Evolutionary conservation across 1,140 invertebrate genomes (phyloP).

Genomic region (Brachionus sp.): DNA sequence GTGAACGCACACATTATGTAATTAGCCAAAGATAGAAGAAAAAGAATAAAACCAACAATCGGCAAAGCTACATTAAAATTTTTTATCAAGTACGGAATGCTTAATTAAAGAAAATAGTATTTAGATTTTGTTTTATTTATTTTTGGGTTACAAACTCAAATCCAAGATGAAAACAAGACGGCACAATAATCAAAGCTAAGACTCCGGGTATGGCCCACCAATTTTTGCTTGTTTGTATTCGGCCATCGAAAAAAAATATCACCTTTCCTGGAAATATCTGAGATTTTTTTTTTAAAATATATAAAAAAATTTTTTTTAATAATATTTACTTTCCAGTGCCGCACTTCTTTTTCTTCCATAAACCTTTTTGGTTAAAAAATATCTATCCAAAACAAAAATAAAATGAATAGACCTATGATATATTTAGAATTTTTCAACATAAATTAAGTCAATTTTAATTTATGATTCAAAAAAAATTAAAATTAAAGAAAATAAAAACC

Average conservation of each 20-base stretch:
- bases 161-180: constrained; percentile 27
- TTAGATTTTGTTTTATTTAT: constrained; percentile 5
- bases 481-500: not conserved
- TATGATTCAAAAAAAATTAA: constrained; percentile 3
- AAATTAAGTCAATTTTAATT: not conserved
- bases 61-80: constrained; percentile 80
- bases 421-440: not conserved
- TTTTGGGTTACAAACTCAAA: constrained; percentile 42
- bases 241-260: not conserved
- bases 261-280: constrained; percentile 38
- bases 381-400: not conserved
- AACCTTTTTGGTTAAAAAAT: not conserved
- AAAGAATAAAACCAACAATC: constrained; percentile 75
- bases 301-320: not conserved
- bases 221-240: constrained; percentile 36
- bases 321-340: constrained; percentile 24
- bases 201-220: constrained; percentile 30
- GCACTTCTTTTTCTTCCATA: not conserved
- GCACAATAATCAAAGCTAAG: not conserved
- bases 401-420: not conserved
- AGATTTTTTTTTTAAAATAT: not conserved
- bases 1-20: constrained; percentile 84
- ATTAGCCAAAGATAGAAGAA: constrained; percentile 83
- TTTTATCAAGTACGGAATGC: constrained; percentile 77
- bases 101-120: constrained; percentile 60